Evolutionary conservation across 2,113 vertebrate species (phyloP), one percentile per base, ranked within the genome.

Genomic region (Bos javanicus): DNA sequence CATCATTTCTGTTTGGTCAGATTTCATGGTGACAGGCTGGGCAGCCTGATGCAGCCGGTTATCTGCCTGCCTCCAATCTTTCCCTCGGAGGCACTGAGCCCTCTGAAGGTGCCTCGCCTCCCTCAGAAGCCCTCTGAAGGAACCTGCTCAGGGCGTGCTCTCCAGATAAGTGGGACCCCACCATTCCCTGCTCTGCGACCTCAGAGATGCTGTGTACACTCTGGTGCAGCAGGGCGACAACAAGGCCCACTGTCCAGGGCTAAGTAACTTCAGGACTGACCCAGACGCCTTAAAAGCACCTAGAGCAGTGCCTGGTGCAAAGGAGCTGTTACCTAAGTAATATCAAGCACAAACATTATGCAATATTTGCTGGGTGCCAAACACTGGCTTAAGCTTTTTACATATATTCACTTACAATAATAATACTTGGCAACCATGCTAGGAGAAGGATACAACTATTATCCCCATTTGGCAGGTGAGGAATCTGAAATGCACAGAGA

Each of bases 101-200:
- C 86, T 86, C 2, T 11, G 50, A 71, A 25, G 50, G 54, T 10
- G 17, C 33, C 33, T 67, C 4, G 2, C 64, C 33, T 67, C 64
- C 33, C 21, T 67, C n/a, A 67, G 33, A 67, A 6, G 36, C 11
- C n/a, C 91, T 86, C 2, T 13, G 57, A 82, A 25, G 50, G 59
- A 2, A 7, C 17, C 23, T 84, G 12, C 15, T 52, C 11, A 17
- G 30, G 48, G 33, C 2, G 1, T 0, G 0, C 7, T 2, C 7
- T 2, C 39, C 36, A 2, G 23, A 5, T 1, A 21, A 57, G 48
- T 1, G 14, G 80, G 17, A 14, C 5, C 28, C 4, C 16, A 5
- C 21, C 26, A 5, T 4, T 6, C 21, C 30, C 17, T 10, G 36
- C 19, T n/a, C 52, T 17, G 57, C 6, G 36, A 57, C 56, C 19